Evolutionary conservation across 2,888 invertebrate species (phyloP).

Genomic region (Amaurobius ferox): DNA sequence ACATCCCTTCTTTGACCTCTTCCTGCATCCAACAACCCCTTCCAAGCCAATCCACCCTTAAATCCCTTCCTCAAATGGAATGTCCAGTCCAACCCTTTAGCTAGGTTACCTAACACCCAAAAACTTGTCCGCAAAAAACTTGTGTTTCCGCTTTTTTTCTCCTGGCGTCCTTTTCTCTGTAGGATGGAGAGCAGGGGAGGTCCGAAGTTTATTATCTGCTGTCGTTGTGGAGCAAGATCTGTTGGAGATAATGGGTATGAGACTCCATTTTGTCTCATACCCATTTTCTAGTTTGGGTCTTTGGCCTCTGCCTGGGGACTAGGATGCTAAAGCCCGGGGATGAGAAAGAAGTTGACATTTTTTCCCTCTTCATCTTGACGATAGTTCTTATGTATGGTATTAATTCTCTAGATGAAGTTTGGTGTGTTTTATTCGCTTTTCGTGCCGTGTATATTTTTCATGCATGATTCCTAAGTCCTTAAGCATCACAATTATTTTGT

Average conservation of each 20-base stretch:
- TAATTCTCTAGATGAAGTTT: no score
- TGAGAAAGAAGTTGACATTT: neutral
- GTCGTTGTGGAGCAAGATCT: neutral
- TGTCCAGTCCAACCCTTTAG: neutral
- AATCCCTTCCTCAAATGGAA: conserved; percentile 9
- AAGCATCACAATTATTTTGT: no score
- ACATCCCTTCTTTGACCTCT: neutral
- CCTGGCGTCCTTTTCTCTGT: neutral
- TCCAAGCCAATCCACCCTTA: neutral
- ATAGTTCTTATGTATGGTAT: no score
- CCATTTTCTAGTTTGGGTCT: neutral
- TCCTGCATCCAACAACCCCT: neutral
- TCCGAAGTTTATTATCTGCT: conserved; percentile 10
- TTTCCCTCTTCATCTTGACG: neutral
- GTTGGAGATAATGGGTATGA: neutral
- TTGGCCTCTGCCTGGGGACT: conserved; percentile 4
- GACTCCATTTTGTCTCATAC: conserved; percentile 4
- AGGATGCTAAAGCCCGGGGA: neutral
- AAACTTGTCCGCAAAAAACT: conserved; percentile 3
- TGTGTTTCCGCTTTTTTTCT: conserved; percentile 10
- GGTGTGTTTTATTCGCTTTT: no score
- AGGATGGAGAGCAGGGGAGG: neutral
- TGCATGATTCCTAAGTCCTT: no score
- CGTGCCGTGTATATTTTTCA: no score
- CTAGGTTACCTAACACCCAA: conserved; percentile 1